Conservation (phyloP, 2,113 vertebrate species). For the Sminthopsis crassicaudata region DNA sequence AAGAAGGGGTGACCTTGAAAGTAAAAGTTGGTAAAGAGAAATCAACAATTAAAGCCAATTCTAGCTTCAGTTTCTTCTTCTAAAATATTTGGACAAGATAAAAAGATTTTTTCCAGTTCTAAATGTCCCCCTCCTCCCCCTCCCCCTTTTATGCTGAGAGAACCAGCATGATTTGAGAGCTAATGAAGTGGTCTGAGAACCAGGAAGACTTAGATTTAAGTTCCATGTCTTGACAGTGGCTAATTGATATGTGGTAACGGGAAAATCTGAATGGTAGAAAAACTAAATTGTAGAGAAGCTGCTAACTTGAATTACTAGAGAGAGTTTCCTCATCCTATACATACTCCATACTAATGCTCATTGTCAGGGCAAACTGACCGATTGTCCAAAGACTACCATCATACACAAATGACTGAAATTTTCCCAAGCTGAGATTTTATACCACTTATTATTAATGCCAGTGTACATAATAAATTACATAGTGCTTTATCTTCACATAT, state of each 20-base stretch:
- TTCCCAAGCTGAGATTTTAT: slow-evolving; percentile 5
- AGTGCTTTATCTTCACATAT: neutral
- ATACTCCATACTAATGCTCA: neutral
- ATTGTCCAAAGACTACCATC: neutral
- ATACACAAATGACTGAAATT: neutral
- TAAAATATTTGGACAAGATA: neutral
- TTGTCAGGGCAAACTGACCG: neutral
- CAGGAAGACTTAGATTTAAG: neutral
- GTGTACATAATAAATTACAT: neutral
- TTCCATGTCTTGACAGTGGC: neutral
- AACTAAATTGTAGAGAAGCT: neutral
- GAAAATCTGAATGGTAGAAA: neutral
- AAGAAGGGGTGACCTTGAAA: neutral
- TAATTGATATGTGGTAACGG: neutral
- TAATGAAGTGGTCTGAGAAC: neutral
- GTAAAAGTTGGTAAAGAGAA: neutral
- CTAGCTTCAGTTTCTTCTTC: neutral
- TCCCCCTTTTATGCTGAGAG: no score
- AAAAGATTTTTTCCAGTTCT: neutral
- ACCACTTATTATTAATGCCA: slow-evolving; percentile 6
- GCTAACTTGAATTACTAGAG: neutral
- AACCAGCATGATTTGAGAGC: neutral
- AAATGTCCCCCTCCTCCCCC: neutral
- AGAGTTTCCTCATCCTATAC: neutral
- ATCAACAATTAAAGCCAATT: neutral